Percentiles rank a stretch among this genome's conserved stretches.
Conservation (phyloP, 2,888 invertebrate species). For the Hoplodrina ambigua region DNA sequence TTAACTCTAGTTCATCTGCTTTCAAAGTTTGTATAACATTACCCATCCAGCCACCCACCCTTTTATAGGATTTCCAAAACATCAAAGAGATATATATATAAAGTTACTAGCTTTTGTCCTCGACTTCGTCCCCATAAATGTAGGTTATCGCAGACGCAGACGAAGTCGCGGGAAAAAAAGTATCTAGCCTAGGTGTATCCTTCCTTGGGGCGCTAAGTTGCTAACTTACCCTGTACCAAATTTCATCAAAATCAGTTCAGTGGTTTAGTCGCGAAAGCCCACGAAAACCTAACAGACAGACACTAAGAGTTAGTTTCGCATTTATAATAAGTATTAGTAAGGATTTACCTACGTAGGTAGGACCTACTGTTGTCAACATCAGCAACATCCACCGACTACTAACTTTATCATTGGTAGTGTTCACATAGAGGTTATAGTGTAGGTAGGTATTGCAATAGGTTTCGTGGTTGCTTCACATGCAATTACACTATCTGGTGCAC, state of each 20-base stretch:
- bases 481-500: constrained; percentile 59
- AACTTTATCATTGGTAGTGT: constrained; percentile 11
- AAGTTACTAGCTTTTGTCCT: not conserved
- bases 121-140: too few species aligned
- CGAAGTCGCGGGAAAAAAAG: too few species aligned
- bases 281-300: too few species aligned
- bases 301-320: too few species aligned
- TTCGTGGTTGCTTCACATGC: constrained; percentile 46
- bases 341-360: too few species aligned
- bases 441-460: constrained; percentile 30
- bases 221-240: too few species aligned
- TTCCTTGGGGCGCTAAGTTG: too few species aligned
- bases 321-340: too few species aligned
- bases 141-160: too few species aligned
- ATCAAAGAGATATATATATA: not conserved
- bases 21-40: not conserved
- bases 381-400: not conserved
- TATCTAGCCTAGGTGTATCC: too few species aligned
- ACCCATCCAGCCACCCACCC: not conserved
- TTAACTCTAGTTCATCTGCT: not conserved
- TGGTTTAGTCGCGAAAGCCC: too few species aligned
- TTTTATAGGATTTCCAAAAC: constrained; percentile 16
- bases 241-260: too few species aligned
- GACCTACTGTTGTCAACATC: not conserved
- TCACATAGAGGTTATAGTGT: constrained; percentile 27